Evolutionary conservation across 2,113 vertebrate species (phyloP).

Genomic region (Bubo scandiacus): DNA sequence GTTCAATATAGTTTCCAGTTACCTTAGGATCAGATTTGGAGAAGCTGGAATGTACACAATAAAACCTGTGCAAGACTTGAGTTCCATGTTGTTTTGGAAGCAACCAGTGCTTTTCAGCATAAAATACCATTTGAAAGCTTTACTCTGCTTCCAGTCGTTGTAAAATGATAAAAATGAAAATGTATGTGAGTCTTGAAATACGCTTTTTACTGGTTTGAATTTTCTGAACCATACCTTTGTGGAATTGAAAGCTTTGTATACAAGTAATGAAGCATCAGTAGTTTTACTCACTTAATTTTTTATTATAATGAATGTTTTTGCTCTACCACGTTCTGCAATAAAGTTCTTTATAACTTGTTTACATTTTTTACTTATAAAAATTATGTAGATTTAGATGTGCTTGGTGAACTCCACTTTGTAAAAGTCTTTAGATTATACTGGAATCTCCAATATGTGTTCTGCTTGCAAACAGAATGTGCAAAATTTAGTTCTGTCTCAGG

Average conservation of each 20-base stretch:
- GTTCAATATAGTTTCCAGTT: constrained; percentile 76
- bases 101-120: constrained; percentile 29
- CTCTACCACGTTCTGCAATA: not conserved
- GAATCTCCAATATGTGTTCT: not conserved
- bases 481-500: not conserved
- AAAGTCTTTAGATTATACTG: not conserved
- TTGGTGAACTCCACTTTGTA: not conserved
- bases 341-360: not conserved
- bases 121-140: constrained; percentile 30
- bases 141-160: not conserved
- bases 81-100: constrained; percentile 57
- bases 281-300: not conserved
- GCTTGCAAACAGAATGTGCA: not conserved
- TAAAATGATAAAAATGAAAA: constrained; percentile 52
- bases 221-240: constrained; percentile 50
- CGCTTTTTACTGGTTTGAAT: not conserved
- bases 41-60: constrained; percentile 64
- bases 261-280: not conserved
- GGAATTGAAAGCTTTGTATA: constrained; percentile 19
- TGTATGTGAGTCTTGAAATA: not conserved
- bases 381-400: not conserved
- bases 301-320: not conserved
- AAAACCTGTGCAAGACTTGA: constrained; percentile 56
- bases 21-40: constrained; percentile 72
- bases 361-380: constrained; percentile 1